Evolutionary conservation across 2,113 vertebrate genomes (phyloP), one percentile per base, ranked within the genome.

Genomic region (Onychostoma macrolepis): DNA sequence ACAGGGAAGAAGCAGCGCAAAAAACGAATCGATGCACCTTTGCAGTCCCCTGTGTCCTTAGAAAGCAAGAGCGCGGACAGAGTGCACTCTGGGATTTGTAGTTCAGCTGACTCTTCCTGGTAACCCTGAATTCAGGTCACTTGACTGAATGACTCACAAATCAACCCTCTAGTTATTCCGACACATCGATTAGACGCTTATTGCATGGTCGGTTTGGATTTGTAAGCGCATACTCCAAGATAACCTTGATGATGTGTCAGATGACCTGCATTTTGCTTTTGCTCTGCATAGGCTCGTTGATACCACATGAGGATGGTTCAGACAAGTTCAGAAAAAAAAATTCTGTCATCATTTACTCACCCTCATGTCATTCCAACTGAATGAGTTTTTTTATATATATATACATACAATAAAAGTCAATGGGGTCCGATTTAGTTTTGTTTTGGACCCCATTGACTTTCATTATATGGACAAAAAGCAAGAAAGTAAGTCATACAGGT

Each of bases 71-170:
- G 26, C 12, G 8, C 12, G 56, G 48, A 24, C 72, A 28, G n/a
- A 45, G 77, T 86, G 85, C 48, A 67, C 63, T 85, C 77, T 84
- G 84, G 85, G 86, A 82, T 80, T 67, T 86, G 89, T 74, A 89
- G 87, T 88, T 80, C 26, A 24, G 24, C 33, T 4, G 10, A 43
- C 12, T 26, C 56, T 30, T 82, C 50, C 58, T 15, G 2, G 41
- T 36, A 80, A 30, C 85, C 50, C 76, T 38, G 45, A 82, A 83
- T 65, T 83, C 45, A 80, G 83, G 72, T 85, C 26, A 74, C 45
- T 85, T 26, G 12, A 65, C 79, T 79, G n/a, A 83, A 76, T 38
- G 56, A 80, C 15, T 58, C 33, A 48, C 77, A 63, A 7, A 30
- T 28, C 15, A 63, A 24, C 19, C 3, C 36, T 84, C 24, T 63